A percentile compares a stretch with the other conserved stretches of the same genome.
Evolutionary conservation across 2,888 invertebrate genomes (phyloP).

Genomic region (Apotomis betuletana): DNA sequence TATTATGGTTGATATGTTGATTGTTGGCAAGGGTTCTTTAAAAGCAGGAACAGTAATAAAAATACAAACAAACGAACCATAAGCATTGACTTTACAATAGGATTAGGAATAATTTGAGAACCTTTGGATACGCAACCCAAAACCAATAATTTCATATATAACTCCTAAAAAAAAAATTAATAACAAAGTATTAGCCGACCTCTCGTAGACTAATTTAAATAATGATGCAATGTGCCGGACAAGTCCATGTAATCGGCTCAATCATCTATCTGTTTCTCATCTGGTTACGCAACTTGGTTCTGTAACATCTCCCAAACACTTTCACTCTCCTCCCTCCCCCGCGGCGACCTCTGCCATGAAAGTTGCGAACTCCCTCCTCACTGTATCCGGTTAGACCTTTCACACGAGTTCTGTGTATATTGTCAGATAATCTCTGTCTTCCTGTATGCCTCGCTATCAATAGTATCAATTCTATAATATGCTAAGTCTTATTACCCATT

Average conservation of each 20-base stretch:
- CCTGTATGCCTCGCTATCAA: background rate
- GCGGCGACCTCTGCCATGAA: constrained; percentile 50
- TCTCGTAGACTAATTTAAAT: constrained; percentile 19
- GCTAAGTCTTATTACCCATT: background rate
- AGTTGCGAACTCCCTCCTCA: constrained; percentile 45
- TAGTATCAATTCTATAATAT: background rate
- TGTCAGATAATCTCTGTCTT: constrained; percentile 21
- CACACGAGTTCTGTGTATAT: constrained; percentile 35
- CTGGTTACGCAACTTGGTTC: constrained; percentile 41
- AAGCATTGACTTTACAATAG: background rate
- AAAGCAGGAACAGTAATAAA: background rate
- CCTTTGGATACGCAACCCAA: background rate
- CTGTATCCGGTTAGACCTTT: constrained; percentile 39
- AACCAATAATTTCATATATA: background rate
- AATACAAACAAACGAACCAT: background rate
- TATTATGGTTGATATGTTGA: too few species aligned
- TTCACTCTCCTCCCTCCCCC: constrained; percentile 45
- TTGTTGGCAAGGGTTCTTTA: too few species aligned
- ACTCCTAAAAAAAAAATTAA: too few species aligned
- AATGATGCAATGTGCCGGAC: constrained; percentile 29
- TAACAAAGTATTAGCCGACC: background rate
- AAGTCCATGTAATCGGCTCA: constrained; percentile 16
- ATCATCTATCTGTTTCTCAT: constrained; percentile 40
- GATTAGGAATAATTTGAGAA: background rate
- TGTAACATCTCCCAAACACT: constrained; percentile 45